These are phyloP conservation scores for Megalurothrips usitatus DNA, from an alignment of 2,888 invertebrate genomes.

Conservation along the genomic window DNA sequence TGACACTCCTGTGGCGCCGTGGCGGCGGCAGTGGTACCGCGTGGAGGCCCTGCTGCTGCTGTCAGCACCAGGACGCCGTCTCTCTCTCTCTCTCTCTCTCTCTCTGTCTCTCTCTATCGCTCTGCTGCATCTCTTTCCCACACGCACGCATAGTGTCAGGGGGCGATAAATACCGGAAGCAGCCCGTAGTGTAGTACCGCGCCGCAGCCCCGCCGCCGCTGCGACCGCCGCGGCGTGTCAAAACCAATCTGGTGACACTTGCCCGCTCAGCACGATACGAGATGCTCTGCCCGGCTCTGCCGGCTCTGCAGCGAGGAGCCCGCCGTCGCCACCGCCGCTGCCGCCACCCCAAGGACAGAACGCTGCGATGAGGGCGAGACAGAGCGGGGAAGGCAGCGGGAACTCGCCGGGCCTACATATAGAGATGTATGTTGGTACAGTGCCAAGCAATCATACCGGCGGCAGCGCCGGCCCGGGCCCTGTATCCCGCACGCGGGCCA, in stretches of 20 bases:
- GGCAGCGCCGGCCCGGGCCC: no score
- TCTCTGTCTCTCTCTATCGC: not conserved
- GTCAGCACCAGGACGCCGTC: not conserved
- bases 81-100: not conserved
- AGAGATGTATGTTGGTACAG: no score
- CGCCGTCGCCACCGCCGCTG: not conserved
- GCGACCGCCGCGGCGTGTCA: not conserved
- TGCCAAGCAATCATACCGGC: no score
- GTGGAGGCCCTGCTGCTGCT: no score
- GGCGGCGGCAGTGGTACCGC: no score
- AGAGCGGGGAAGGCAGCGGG: not conserved
- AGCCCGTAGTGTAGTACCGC: not conserved
- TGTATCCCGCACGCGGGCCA: no score
- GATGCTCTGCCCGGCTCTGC: no score
- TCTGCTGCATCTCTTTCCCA: not conserved
- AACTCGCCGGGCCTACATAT: no score
- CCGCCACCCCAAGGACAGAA: no score
- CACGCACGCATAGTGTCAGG: not conserved
- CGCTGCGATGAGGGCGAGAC: not conserved
- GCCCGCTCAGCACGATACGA: not conserved
- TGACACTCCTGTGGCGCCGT: no score
- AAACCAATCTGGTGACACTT: constrained; percentile 18
- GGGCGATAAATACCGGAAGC: constrained; percentile 7
- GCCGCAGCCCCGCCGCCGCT: not conserved
- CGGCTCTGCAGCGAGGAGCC: no score